Percentiles rank a stretch among this genome's conserved stretches.
Conservation (phyloP, 92 coral and sea anemone species). For the Siderastrea radians region DNA sequence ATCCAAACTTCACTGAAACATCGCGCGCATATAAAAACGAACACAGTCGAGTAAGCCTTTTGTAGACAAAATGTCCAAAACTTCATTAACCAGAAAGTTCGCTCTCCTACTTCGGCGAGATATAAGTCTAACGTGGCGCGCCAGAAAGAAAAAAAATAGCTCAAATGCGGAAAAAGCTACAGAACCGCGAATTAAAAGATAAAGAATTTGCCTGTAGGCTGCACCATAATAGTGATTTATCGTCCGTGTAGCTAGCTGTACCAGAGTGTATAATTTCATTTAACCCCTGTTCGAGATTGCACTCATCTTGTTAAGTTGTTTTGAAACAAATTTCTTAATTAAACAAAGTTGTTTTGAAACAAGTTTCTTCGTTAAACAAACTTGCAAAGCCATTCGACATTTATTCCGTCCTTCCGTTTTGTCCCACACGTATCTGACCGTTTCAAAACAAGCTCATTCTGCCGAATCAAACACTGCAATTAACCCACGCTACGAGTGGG, state of each 20-base stretch:
- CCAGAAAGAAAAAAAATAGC: not conserved
- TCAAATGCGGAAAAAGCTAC: not conserved
- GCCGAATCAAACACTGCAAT: not conserved
- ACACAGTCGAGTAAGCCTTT: no score
- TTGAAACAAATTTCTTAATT: not conserved
- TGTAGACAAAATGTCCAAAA: no score
- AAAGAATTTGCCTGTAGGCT: not conserved
- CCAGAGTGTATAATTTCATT: not conserved
- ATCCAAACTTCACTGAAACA: no score
- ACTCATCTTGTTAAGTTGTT: not conserved
- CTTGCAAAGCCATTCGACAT: constrained; percentile 3
- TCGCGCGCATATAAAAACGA: no score
- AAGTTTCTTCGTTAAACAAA: constrained; percentile 14
- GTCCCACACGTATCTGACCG: not conserved
- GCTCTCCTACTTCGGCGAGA: no score
- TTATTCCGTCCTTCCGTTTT: not conserved
- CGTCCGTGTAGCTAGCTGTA: not conserved
- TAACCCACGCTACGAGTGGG: not conserved
- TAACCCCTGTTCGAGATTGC: not conserved
- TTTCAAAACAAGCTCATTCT: constrained; percentile 5
- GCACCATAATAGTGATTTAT: not conserved
- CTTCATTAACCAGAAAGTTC: no score
- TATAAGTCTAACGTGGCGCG: not conserved
- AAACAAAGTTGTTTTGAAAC: constrained; percentile 6
- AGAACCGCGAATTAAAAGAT: not conserved